A percentile compares a stretch with the other conserved stretches of the same genome.
phyloP scores from a whole-genome alignment of 1,140 invertebrate genomes.

The Acromyrmex heyeri region DNA sequence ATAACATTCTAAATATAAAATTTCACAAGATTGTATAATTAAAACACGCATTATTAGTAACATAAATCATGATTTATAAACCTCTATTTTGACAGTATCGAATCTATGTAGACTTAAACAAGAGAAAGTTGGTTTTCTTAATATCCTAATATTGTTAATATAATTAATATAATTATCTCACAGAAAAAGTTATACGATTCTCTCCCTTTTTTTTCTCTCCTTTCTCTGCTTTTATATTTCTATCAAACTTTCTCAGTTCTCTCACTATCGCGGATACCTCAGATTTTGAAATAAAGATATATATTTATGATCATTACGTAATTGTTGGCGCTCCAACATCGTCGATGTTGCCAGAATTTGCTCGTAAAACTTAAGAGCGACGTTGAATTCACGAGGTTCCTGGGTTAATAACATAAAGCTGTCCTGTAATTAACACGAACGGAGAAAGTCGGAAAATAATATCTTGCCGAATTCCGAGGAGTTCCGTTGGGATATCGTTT shows the following conservation, averaged over 20 bases:
- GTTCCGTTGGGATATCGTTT: conserved; percentile 73
- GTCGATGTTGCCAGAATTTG: not conserved
- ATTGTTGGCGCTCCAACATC: not conserved
- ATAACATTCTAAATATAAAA: not conserved
- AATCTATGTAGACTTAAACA: not conserved
- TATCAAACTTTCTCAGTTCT: no score
- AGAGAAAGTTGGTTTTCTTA: not conserved
- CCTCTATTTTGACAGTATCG: not conserved
- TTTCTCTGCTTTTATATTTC: no score
- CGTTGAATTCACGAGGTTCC: conserved; percentile 17
- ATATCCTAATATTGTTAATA: not conserved
- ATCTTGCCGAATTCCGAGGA: conserved; percentile 71
- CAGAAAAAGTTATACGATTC: not conserved
- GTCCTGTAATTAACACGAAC: conserved; percentile 74
- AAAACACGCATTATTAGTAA: not conserved
- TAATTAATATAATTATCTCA: conserved; percentile 31
- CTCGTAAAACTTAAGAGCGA: conserved; percentile 11
- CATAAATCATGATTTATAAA: not conserved
- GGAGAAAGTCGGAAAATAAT: conserved; percentile 73
- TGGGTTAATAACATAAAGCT: conserved; percentile 72
- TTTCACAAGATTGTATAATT: not conserved
- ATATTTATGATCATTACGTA: conserved; percentile 34
- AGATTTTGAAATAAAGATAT: conserved; percentile 2
- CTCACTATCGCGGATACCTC: not conserved
- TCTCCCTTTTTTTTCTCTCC: no score